Evolutionary conservation across 2,113 vertebrate genomes (phyloP), one percentile per base, ranked within the genome.

Genomic region (Hiodon tergisus): DNA sequence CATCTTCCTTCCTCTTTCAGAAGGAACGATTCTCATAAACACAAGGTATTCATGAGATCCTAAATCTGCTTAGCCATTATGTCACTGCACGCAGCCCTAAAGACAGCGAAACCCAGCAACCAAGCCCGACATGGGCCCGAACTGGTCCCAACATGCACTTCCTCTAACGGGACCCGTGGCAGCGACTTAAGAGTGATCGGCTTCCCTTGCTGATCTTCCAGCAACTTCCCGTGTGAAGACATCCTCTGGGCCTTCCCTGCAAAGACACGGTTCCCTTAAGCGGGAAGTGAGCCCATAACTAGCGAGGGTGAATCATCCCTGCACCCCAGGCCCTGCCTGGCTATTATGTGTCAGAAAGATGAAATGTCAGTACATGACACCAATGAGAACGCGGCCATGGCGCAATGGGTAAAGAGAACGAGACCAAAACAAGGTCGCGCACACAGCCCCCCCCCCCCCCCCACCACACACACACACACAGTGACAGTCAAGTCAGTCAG

Each of bases 161-260:
- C 73, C 77, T 55, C 11, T 14, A 31, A 47, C 31, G 61, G 61
- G 57, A 80, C 69, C 72, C 75, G n/a, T 59, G 69, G 73, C 71
- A 69, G 57, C 73, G 65, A 47, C 77, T 68, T 63, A 62, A 76
- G 77, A 66, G 72, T 66, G 31, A 31, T 31, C 31, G 31, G 31
- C 76, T 85, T 81, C 87, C 81, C 84, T 83, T 80, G 86, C 78
- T 16, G 79, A 84, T 81, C 31, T 31, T 31, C 31, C 31, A 85
- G 78, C 0, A 55, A 84, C 81, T 83, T 87, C 80, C 82, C 81
- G 69, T 82, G 80, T 85, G 81, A 85, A 82, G 84, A 89, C 88
- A 85, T 78, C n/a, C 51, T 80, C 74, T 76, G 73, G 69, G 10
- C 6, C 61, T 68, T 77, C 61, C 63, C 31, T 47, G 53, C 57